Percentiles rank a stretch among this genome's conserved stretches.
phyloP scores from a whole-genome alignment of 2,113 vertebrate genomes.

The Solenodon paradoxus region DNA sequence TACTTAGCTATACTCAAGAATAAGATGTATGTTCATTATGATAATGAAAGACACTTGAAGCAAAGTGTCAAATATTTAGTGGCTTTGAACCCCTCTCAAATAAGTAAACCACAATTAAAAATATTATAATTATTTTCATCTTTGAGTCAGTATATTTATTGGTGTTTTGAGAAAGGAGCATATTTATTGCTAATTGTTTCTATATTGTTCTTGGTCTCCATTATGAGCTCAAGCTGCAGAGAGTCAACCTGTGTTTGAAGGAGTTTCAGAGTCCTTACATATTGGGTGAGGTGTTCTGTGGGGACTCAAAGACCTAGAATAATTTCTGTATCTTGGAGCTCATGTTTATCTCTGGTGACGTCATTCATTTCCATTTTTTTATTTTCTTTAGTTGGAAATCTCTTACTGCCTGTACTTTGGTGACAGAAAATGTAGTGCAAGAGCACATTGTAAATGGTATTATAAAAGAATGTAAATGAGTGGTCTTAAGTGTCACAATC shows the following conservation, averaged over 20 bases:
- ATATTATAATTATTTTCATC: neutral
- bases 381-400: conserved; percentile 50
- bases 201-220: neutral
- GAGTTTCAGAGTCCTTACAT: neutral
- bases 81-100: neutral
- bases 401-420: conserved; percentile 34
- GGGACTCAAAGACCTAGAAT: neutral
- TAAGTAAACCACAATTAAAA: neutral
- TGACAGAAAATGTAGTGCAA: conserved; percentile 43
- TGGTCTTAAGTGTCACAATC: conserved; percentile 57
- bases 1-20: neutral
- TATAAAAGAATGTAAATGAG: conserved; percentile 67
- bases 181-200: neutral
- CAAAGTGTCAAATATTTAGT: neutral
- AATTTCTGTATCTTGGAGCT: neutral
- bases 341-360: conserved; percentile 4
- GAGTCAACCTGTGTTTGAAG: neutral
- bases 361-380: conserved; percentile 52
- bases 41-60: neutral
- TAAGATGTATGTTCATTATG: neutral
- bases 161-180: neutral
- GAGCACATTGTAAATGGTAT: conserved; percentile 54
- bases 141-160: neutral
- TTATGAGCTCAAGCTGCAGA: neutral
- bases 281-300: neutral